Evolutionary conservation across 2,888 invertebrate species (phyloP).

Genomic region (Pemphredon lugubris): DNA sequence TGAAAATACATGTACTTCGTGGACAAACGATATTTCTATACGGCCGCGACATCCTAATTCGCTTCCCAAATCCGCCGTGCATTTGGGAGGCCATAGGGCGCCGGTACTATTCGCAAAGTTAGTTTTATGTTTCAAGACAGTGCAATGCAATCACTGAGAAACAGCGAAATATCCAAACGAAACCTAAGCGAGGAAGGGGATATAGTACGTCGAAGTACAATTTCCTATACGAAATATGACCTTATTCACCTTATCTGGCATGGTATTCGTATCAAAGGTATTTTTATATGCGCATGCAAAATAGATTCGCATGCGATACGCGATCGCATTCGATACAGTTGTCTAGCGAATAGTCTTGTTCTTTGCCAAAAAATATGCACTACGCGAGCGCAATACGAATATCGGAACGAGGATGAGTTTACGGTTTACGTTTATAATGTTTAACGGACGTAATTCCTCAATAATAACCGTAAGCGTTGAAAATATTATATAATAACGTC

Average conservation of each 20-base stretch:
- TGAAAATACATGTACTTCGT: constrained; percentile 42
- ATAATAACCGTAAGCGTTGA: too few species aligned
- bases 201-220: constrained; percentile 44
- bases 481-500: too few species aligned
- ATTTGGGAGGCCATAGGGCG: background rate
- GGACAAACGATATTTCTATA: constrained; percentile 64
- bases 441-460: too few species aligned
- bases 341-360: constrained; percentile 20
- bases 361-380: constrained; percentile 12
- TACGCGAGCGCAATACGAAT: too few species aligned
- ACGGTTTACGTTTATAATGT: too few species aligned
- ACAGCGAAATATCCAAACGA: constrained; percentile 55
- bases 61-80: constrained; percentile 38
- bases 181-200: constrained; percentile 47
- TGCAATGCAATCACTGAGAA: constrained; percentile 68
- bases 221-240: constrained; percentile 50
- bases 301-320: background rate
- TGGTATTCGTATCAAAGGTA: constrained; percentile 32
- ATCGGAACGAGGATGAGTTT: background rate
- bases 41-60: constrained; percentile 63
- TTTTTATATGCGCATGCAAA: constrained; percentile 38
- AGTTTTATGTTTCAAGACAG: constrained; percentile 61
- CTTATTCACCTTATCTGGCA: constrained; percentile 51
- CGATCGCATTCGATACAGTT: constrained; percentile 18
- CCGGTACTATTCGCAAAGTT: constrained; percentile 64